A percentile compares a stretch with the other conserved stretches of the same genome.
Evolutionary conservation across 2,113 vertebrate species (phyloP).

Genomic region (Gasterosteus nipponicus): DNA sequence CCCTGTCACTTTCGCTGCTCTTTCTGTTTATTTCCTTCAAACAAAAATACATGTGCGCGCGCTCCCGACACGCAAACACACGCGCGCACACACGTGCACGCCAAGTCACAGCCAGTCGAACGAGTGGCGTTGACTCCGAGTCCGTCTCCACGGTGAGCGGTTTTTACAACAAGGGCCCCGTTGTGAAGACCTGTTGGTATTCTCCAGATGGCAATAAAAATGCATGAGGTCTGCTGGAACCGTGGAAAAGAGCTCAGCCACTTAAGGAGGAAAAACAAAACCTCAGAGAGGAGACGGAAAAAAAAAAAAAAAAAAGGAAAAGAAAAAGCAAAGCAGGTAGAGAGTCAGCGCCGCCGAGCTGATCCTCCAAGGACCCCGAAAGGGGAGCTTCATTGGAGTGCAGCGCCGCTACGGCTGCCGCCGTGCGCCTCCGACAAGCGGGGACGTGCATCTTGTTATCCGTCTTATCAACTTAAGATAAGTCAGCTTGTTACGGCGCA

Average conservation of each 20-base stretch:
- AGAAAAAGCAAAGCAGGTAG: conserved; percentile 63
- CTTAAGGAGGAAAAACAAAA: conserved; percentile 77
- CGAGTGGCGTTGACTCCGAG: conserved; percentile 71
- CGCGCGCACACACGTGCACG: not conserved
- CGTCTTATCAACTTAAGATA: conserved; percentile 61
- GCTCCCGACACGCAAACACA: not conserved
- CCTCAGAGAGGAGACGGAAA: conserved; percentile 56
- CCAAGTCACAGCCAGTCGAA: conserved; percentile 77
- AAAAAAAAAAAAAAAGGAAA: conserved; percentile 36
- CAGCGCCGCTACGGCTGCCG: conserved; percentile 47
- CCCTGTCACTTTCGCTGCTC: not conserved
- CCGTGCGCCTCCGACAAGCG: conserved; percentile 58
- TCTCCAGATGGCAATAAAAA: conserved; percentile 82
- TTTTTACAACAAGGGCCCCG: conserved; percentile 63
- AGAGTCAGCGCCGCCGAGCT: conserved; percentile 52
- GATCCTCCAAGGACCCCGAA: conserved; percentile 64
- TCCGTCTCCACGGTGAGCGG: conserved; percentile 58
- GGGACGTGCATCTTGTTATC: conserved; percentile 74
- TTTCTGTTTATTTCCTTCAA: conserved; percentile 28
- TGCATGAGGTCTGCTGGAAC: conserved; percentile 77
- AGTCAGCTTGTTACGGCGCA: conserved; percentile 57
- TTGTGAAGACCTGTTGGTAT: conserved; percentile 79
- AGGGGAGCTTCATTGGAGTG: conserved; percentile 70
- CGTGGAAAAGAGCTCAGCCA: conserved; percentile 71
- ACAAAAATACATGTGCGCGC: not conserved